phyloP scores from a whole-genome alignment of 2,888 invertebrate species.

The Xanthorhoe spadicearia region DNA sequence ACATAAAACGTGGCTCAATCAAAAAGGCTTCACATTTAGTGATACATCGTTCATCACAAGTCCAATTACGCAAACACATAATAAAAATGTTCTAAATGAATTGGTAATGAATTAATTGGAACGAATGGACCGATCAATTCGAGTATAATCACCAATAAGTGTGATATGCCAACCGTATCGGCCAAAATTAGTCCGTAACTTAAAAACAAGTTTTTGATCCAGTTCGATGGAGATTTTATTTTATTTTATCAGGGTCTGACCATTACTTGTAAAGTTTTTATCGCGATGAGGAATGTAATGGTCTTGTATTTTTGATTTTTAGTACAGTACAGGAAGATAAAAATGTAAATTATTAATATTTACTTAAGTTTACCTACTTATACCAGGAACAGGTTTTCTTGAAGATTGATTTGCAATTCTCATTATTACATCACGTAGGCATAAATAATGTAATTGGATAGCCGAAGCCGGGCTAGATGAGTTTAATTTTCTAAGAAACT shows the following conservation, averaged over 20 bases:
- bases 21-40: conserved; percentile 9
- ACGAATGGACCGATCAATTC: conserved; percentile 59
- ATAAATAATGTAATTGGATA: conserved; percentile 22
- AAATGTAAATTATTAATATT: conserved; percentile 16
- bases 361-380: not conserved
- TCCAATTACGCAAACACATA: conserved; percentile 49
- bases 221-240: conserved; percentile 34
- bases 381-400: conserved; percentile 5
- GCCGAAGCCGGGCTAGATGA: conserved; percentile 12
- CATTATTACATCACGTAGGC: conserved; percentile 21
- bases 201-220: conserved; percentile 50
- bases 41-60: conserved; percentile 45
- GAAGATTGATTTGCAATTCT: conserved; percentile 22
- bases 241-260: conserved; percentile 24
- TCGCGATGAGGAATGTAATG: conserved; percentile 6
- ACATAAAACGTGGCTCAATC: not conserved
- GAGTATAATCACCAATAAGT: conserved; percentile 59
- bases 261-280: conserved; percentile 29
- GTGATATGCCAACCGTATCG: conserved; percentile 59
- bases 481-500: conserved; percentile 31
- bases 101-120: conserved; percentile 58
- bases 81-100: conserved; percentile 45
- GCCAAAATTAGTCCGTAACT: conserved; percentile 59
- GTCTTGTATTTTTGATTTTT: not conserved
- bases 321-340: conserved; percentile 7